These are phyloP conservation scores for Mayetiola destructor DNA, from an alignment of 2,888 invertebrate genomes.

Conservation along the genomic window DNA sequence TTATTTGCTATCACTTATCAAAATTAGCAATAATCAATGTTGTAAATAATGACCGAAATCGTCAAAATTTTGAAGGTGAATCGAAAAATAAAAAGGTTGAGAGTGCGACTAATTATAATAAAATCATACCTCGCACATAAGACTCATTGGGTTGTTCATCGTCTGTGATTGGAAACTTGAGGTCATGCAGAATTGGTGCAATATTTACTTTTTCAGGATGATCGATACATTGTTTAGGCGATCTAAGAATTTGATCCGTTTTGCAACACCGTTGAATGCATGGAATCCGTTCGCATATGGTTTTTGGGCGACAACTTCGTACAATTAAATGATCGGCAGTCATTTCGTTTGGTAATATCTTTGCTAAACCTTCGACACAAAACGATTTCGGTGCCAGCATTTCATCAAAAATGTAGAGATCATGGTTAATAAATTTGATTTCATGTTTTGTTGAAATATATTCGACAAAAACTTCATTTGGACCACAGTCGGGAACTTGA, in stretches of 20 bases:
- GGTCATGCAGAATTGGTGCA: slow-evolving; percentile 24
- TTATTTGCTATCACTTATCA: too few relatives aligned
- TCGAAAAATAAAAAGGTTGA: too few relatives aligned
- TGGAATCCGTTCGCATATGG: slow-evolving; percentile 25
- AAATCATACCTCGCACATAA: too few relatives aligned
- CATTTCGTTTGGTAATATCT: neutral
- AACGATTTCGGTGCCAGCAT: slow-evolving; percentile 21
- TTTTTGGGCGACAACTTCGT: slow-evolving; percentile 18
- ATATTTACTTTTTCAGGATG: slow-evolving; percentile 17
- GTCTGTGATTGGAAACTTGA: slow-evolving; percentile 19
- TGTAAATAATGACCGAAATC: too few relatives aligned
- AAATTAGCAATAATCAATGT: too few relatives aligned
- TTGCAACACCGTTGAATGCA: slow-evolving; percentile 30
- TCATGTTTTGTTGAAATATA: slow-evolving; percentile 23
- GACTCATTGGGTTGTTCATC: too few relatives aligned
- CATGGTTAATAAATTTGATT: slow-evolving; percentile 21
- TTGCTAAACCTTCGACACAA: slow-evolving; percentile 28
- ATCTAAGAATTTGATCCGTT: slow-evolving; percentile 24
- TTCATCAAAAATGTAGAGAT: slow-evolving; percentile 14
- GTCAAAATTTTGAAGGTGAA: too few relatives aligned
- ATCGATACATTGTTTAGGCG: slow-evolving; percentile 20
- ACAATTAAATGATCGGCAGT: slow-evolving; percentile 13
- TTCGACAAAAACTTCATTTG: slow-evolving; percentile 27
- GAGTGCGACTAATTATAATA: too few relatives aligned
- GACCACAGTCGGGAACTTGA: slow-evolving; percentile 24